Base-by-base conservation (phyloP, 2,113 vertebrate genomes). In the Passer domesticus region DNA sequence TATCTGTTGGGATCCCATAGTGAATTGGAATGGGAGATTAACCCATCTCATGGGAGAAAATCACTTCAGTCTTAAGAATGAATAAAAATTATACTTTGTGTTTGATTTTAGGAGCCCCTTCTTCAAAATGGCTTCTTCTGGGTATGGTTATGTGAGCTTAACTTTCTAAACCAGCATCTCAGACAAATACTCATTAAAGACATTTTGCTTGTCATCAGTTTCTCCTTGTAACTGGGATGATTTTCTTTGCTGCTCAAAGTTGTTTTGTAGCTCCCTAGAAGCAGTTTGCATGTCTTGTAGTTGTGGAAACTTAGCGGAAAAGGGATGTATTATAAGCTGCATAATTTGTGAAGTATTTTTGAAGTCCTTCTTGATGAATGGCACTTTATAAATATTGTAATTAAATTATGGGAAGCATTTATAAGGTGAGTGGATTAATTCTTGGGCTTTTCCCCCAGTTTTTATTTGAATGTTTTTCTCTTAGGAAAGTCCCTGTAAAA, bases 351-450 rank as follows among this genome's bases (percentile, higher is more conserved):
- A 78, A 63, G 50, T 39, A 59, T 69, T 95, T 89, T 94, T 85
- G 53, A 85, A 83, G 77, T 86, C 88, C 62, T 75, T 89, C 70
- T 92, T 87, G 74, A 68, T 78, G 64, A 92, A 75, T 53, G 55
- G 68, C 90, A 43, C 60, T 87, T 82, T 37, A 69, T 63, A 90
- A 87, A 89, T 77, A 80, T 17, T 0, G 1, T 92, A 92, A 70
- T 75, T 70, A 70, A 96, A 64, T 93, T 68, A 70, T 43, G 41
- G 50, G 63, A 90, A 94, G 44, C 55, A 47, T 90, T 81, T 92
- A 43, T 85, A 77, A 96, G 95, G 93, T 96, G 94, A 96, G 94
- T 96, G 23, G n/a, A 43, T 93, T 59, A 41, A 73, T 80, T 56
- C 33, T 62, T 62, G 73, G 37, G 2, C 1, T 43, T 70, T 75